A percentile compares a stretch with the other conserved stretches of the same genome.
Conservation (phyloP, 2,797 vertebrate species). For the Coregonus suidteri region DNA sequence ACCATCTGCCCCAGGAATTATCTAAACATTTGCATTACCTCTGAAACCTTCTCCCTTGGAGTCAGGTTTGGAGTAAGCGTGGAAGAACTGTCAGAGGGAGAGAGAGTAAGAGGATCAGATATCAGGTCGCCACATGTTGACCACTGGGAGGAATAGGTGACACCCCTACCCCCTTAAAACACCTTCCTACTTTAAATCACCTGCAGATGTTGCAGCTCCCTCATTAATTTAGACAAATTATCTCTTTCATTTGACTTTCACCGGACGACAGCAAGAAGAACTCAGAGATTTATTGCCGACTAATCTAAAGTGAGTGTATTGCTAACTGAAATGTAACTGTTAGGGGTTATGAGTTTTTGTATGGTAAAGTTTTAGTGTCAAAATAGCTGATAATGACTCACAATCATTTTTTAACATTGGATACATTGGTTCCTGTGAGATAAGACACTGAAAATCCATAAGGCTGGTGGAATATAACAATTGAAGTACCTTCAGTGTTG, state of each 20-base stretch:
- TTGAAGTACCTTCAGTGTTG: conserved; percentile 75
- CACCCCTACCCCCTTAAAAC: conserved; percentile 2
- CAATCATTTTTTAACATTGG: too few species aligned
- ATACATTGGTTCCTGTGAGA: neutral
- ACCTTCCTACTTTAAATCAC: conserved; percentile 58
- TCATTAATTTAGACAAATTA: conserved; percentile 53
- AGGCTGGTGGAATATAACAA: neutral
- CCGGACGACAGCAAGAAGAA: conserved; percentile 24
- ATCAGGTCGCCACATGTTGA: conserved; percentile 38
- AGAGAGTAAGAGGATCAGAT: conserved; percentile 33
- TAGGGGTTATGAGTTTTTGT: too few species aligned
- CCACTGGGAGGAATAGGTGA: conserved; percentile 29
- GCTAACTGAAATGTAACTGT: too few species aligned
- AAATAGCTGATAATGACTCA: too few species aligned
- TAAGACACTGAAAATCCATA: neutral
- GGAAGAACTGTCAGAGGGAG: conserved; percentile 83
- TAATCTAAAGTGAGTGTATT: too few species aligned
- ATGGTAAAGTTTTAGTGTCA: too few species aligned
- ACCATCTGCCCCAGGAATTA: neutral
- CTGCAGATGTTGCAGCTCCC: conserved; percentile 63
- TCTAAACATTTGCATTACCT: conserved; percentile 68
- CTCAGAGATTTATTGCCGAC: neutral
- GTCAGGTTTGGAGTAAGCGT: conserved; percentile 77
- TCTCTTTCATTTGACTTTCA: conserved; percentile 43
- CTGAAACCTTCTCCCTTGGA: conserved; percentile 65